Evolutionary conservation across 2,113 vertebrate genomes (phyloP).

Genomic region (Paradoxurus hermaphroditus): DNA sequence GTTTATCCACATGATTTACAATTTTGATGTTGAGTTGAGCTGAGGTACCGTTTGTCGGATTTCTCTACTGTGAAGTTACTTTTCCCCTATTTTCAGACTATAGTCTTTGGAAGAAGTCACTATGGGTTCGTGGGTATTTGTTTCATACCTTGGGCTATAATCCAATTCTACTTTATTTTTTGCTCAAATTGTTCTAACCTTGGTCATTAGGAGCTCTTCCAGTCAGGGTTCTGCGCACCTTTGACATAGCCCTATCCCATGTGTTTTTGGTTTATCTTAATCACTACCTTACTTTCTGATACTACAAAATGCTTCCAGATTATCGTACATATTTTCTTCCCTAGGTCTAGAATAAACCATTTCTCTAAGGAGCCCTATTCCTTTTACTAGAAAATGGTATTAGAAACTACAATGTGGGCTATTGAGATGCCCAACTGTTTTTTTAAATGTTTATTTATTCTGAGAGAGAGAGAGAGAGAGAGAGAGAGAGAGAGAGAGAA

Average conservation of each 20-base stretch:
- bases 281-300: neutral
- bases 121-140: neutral
- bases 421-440: neutral
- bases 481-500: too few species aligned
- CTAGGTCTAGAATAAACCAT: neutral
- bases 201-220: neutral
- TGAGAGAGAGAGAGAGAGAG: too few species aligned
- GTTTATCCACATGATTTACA: neutral
- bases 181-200: neutral
- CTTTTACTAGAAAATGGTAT: neutral
- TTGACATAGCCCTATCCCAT: neutral
- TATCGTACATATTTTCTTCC: neutral
- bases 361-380: slow-evolving; percentile 1
- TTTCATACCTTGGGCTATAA: neutral
- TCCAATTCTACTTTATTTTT: neutral
- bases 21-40: neutral
- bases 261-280: neutral
- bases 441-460: neutral
- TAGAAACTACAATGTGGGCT: neutral
- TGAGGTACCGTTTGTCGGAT: neutral
- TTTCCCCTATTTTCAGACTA: neutral
- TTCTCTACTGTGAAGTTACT: neutral
- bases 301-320: neutral
- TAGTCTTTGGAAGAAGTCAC: neutral
- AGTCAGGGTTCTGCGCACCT: neutral